Percentiles rank a stretch among this genome's conserved stretches.
These are phyloP conservation scores for Anthrax anthrax DNA, from an alignment of 2,888 invertebrate genomes.

Conservation along the genomic window DNA sequence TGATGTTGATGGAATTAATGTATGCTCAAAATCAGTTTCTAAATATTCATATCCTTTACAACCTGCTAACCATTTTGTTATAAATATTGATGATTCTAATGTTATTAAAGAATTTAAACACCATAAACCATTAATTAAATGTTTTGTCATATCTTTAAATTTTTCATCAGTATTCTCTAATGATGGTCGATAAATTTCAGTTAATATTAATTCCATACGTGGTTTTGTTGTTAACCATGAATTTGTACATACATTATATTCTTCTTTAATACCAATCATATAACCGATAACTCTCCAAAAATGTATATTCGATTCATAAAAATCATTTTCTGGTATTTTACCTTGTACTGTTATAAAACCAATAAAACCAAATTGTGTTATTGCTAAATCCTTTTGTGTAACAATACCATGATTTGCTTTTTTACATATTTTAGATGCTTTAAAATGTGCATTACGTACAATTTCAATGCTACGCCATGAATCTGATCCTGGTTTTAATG, in stretches of 20 bases:
- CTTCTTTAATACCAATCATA: slow-evolving; percentile 62
- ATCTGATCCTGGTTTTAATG: slow-evolving; percentile 41
- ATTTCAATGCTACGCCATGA: slow-evolving; percentile 47
- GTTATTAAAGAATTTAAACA: slow-evolving; percentile 44
- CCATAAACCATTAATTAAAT: slow-evolving; percentile 50
- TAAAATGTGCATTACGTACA: slow-evolving; percentile 47
- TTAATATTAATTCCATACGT: slow-evolving; percentile 34
- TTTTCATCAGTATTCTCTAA: slow-evolving; percentile 41
- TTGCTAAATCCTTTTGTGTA: slow-evolving; percentile 61
- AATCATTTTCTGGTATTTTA: slow-evolving; percentile 34
- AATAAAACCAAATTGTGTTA: slow-evolving; percentile 71
- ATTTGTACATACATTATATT: slow-evolving; percentile 50
- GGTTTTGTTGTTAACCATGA: slow-evolving; percentile 42
- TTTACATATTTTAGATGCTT: slow-evolving; percentile 38
- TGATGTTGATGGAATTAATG: not conserved
- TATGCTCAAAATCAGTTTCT: slow-evolving; percentile 10
- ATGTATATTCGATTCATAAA: slow-evolving; percentile 58
- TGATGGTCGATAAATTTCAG: slow-evolving; percentile 43
- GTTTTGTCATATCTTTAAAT: slow-evolving; percentile 45
- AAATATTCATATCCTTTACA: slow-evolving; percentile 37
- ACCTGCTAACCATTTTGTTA: slow-evolving; percentile 36
- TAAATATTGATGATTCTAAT: slow-evolving; percentile 38
- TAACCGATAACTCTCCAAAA: slow-evolving; percentile 65
- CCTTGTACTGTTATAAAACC: slow-evolving; percentile 43
- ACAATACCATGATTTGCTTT: slow-evolving; percentile 37